Percentiles rank a stretch among this genome's conserved stretches.
Evolutionary conservation across 64 coral and sea anemone species (phyloP).

Genomic region (Dendrophyllia cribrosa): DNA sequence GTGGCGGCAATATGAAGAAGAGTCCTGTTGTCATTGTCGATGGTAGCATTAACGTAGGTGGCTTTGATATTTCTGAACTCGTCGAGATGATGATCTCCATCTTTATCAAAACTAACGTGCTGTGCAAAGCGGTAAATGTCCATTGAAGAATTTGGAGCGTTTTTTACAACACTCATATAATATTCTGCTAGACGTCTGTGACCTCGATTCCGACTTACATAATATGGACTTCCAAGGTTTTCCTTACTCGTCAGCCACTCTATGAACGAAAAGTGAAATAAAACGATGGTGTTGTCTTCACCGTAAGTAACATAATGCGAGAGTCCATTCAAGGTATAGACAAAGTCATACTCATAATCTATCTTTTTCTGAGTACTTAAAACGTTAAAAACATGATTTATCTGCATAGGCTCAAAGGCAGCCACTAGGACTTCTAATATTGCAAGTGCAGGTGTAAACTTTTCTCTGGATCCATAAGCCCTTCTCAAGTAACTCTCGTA

Average conservation of each 20-base stretch:
- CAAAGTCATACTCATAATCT: constrained; percentile 71
- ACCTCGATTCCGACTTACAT: constrained; percentile 52
- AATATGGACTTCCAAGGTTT: constrained; percentile 68
- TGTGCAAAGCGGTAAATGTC: constrained; percentile 60
- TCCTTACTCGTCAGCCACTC: constrained; percentile 82
- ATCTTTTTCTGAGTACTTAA: background rate
- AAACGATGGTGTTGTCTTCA: constrained; percentile 40
- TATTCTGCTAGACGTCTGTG: constrained; percentile 62
- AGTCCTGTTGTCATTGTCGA: constrained; percentile 33
- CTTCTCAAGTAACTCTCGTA: constrained; percentile 75
- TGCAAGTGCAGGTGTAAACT: constrained; percentile 41
- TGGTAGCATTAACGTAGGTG: constrained; percentile 15
- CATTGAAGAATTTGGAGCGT: background rate
- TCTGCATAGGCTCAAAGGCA: constrained; percentile 3
- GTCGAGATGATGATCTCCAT: background rate
- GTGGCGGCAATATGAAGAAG: constrained; percentile 69
- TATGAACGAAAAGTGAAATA: constrained; percentile 75
- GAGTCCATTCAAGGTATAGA: constrained; percentile 49
- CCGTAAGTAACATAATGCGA: constrained; percentile 63
- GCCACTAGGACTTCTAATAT: constrained; percentile 52
- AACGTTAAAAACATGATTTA: constrained; percentile 4
- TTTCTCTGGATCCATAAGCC: constrained; percentile 33
- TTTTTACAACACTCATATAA: constrained; percentile 14
- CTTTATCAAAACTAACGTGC: constrained; percentile 28
- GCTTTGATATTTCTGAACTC: constrained; percentile 33